Evolutionary conservation across 2,113 vertebrate species (phyloP).

Genomic region (Harpagus bidentatus): DNA sequence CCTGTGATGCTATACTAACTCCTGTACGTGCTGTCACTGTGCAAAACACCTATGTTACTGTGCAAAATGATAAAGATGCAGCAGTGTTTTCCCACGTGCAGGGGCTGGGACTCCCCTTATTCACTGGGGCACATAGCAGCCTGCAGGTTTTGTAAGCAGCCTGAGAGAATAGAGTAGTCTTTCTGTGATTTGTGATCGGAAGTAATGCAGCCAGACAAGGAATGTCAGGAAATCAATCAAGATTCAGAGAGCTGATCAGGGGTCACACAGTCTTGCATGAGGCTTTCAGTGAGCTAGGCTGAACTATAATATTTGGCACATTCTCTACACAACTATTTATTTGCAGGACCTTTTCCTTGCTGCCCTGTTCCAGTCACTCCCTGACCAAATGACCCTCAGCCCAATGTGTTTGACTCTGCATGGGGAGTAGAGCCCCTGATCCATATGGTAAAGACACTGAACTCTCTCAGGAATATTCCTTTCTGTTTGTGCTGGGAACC

Average conservation of each 20-base stretch:
- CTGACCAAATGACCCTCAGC: background rate
- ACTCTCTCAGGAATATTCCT: constrained; percentile 50
- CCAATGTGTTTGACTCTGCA: background rate
- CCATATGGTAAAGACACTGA: constrained; percentile 51
- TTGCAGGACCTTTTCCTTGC: background rate
- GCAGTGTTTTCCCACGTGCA: background rate
- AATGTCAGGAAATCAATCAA: background rate
- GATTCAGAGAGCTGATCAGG: background rate
- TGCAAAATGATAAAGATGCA: background rate
- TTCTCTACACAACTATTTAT: background rate
- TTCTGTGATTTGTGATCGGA: background rate
- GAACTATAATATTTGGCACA: background rate
- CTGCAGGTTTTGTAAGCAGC: background rate
- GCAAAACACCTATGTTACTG: background rate
- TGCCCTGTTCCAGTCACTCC: background rate
- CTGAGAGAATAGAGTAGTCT: background rate
- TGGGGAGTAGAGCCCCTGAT: background rate
- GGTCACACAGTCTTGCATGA: background rate
- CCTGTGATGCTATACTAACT: background rate
- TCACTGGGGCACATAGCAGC: background rate
- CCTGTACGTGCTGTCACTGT: background rate
- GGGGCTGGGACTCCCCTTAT: background rate
- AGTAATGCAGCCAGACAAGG: background rate
- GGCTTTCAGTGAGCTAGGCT: background rate
- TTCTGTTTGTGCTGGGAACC: constrained; percentile 68